A percentile compares a stretch with the other conserved stretches of the same genome.
phyloP scores from a whole-genome alignment of 2,113 vertebrate species.

The Colaptes auratus region DNA sequence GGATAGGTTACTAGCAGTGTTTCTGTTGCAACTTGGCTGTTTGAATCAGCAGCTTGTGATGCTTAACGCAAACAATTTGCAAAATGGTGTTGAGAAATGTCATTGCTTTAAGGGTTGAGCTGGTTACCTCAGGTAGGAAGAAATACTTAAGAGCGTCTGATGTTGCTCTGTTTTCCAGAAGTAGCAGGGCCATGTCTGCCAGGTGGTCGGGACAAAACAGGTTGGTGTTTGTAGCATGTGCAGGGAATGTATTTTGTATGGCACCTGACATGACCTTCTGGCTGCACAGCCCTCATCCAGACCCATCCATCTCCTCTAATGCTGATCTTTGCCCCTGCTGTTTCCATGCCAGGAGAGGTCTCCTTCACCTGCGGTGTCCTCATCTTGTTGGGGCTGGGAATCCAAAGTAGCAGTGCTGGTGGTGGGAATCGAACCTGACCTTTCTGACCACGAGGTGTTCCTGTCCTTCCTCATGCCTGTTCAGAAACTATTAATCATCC shows the following conservation, averaged over 20 bases:
- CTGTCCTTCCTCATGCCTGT: not conserved
- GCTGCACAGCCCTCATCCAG: not conserved
- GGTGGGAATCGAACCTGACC: not conserved
- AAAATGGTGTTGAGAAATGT: not conserved
- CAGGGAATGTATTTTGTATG: not conserved
- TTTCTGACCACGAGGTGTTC: not conserved
- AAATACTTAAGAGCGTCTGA: not conserved
- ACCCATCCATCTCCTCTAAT: not conserved
- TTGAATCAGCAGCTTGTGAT: conserved; percentile 13
- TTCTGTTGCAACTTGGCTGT: not conserved
- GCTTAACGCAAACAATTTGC: not conserved
- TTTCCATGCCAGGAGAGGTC: not conserved
- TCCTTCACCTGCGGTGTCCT: not conserved
- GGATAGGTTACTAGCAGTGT: not conserved
- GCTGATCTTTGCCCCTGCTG: not conserved
- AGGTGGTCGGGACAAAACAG: not conserved
- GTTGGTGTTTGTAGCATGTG: rapidly evolving
- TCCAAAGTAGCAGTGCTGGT: rapidly evolving
- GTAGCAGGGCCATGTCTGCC: not conserved
- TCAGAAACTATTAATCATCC: conserved; percentile 49
- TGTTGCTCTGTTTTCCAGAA: not conserved
- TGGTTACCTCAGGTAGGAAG: not conserved
- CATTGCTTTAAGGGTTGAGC: not conserved
- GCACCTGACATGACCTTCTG: rapidly evolving
- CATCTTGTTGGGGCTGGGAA: not conserved